Evolutionary conservation across 1,140 invertebrate genomes (phyloP), one percentile per base, ranked within the genome.

Genomic region (Tetragonula clypearis): DNA sequence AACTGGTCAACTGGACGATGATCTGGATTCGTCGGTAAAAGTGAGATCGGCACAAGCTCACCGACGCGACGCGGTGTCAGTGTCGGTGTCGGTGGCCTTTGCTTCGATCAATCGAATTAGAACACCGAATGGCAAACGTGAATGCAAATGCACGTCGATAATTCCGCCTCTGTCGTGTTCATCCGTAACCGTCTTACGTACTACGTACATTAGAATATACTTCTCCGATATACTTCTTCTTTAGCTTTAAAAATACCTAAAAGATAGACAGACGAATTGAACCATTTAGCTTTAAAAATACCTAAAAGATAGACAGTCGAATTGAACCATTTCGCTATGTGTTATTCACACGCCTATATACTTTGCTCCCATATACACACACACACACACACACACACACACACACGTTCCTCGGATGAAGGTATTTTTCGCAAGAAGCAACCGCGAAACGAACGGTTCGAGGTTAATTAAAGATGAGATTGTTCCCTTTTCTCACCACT

Each of bases 101-200:
- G 81, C 72, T 69, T 26, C 23, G 65, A 11, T 77, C 21, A 35
- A 82, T 26, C 30, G 62, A 83, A 69, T 83, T 83, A 78, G 74
- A 78, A 19, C 55, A 65, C 14, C n/a, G n/a, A 35, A 35, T 35
- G 80, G 30, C 62, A 23, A 26, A 76, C 1, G 35, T 17, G 53
- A 26, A 55, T 58, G 65, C 9, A 21, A 68, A 55, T 2, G 2
- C 23, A 23, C 41, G 35, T 35, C 35, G 41, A 49, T 8, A 49
- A 49, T 8, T 49, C 4, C 3, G 41, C 41, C 41, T 8, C 0
- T 49, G 41, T 49, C 41, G 41, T 49, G 6, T 49, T 41, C 35
- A 3, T 41, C 4, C 41, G 41, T 41, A 41, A 41, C 41, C 41
- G 41, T 41, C 41, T 41, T 41, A 49, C 6, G 8, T 49, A 49